Percentiles rank a stretch among this genome's conserved stretches.
Conservation (phyloP, 2,797 vertebrate species). For the Lagodon rhomboides region DNA sequence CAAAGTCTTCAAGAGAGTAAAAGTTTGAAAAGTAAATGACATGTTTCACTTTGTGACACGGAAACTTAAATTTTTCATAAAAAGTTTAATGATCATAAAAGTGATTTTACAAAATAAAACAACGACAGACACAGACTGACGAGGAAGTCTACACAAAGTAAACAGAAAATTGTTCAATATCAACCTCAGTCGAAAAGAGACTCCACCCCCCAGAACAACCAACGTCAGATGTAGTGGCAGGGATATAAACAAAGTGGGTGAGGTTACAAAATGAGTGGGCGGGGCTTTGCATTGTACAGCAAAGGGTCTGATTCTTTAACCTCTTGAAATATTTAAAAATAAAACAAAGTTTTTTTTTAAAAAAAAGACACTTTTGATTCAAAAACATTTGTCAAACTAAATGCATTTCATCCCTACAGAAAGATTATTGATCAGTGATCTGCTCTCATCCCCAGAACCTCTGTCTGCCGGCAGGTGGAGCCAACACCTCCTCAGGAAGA, state of each 20-base stretch:
- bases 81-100: slow-evolving; percentile 24
- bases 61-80: not conserved
- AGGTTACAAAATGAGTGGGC: not conserved
- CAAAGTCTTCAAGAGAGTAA: too few relatives aligned
- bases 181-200: too few relatives aligned
- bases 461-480: slow-evolving; percentile 64
- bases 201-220: too few relatives aligned
- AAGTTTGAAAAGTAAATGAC: too few relatives aligned
- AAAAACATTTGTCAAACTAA: too few relatives aligned
- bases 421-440: not conserved
- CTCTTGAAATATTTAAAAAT: not conserved
- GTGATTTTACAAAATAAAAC: slow-evolving; percentile 18
- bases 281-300: not conserved
- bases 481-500: not conserved
- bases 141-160: slow-evolving; percentile 2
- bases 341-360: not conserved
- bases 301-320: not conserved
- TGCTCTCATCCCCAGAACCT: slow-evolving; percentile 86
- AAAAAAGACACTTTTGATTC: too few relatives aligned
- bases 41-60: slow-evolving; percentile 8
- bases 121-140: not conserved
- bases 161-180: slow-evolving; percentile 6
- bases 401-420: not conserved
- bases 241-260: not conserved
- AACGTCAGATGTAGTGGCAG: too few relatives aligned